Conservation (phyloP, 2,113 vertebrate species). For the Gymnogyps californianus region DNA sequence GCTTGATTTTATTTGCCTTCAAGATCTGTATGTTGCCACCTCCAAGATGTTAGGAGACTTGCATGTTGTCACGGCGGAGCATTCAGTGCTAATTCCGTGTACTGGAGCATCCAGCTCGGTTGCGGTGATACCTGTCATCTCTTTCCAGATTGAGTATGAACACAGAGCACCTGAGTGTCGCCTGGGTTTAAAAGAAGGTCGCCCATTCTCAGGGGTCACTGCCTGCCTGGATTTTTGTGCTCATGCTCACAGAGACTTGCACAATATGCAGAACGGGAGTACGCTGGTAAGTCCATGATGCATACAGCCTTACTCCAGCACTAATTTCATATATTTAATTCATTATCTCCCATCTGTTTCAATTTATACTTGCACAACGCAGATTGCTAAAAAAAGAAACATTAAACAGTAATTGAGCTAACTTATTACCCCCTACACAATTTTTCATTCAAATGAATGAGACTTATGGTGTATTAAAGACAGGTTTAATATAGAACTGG, state of each 20-base stretch:
- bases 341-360: not conserved
- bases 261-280: constrained; percentile 96
- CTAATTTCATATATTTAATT: not conserved
- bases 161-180: constrained; percentile 91
- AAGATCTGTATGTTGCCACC: not conserved
- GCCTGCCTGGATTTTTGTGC: constrained; percentile 97
- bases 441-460: not conserved
- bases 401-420: not conserved
- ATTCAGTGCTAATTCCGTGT: not conserved
- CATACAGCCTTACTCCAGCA: not conserved
- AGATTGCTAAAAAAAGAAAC: not conserved
- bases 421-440: not conserved
- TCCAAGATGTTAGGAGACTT: not conserved
- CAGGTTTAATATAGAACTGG: not conserved
- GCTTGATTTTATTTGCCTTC: not conserved
- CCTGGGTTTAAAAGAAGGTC: constrained; percentile 88
- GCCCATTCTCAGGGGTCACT: constrained; percentile 96
- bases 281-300: constrained; percentile 83
- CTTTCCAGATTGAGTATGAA: constrained; percentile 88
- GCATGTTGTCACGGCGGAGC: not conserved
- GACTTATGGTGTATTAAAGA: not conserved
- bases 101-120: not conserved
- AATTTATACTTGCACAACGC: not conserved
- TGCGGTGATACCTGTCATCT: not conserved
- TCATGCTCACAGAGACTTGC: constrained; percentile 94